Conservation (phyloP, 2,113 vertebrate species). For the Oryzias curvinotus region DNA sequence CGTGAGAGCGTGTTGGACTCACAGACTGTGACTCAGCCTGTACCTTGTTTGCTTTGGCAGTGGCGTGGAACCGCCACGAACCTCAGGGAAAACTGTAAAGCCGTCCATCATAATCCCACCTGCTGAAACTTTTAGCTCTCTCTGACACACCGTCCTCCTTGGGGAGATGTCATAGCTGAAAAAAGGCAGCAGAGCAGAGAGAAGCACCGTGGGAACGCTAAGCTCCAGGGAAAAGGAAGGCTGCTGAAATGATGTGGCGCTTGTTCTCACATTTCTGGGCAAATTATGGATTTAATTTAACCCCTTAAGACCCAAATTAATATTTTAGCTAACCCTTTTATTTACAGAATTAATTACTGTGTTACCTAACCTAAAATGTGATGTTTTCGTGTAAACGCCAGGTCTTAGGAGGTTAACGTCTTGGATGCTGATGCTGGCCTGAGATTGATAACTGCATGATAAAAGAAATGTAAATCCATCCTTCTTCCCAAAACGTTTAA, state of each 20-base stretch:
- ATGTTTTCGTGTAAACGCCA: too few relatives aligned
- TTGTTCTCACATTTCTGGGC: background rate
- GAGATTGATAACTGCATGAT: too few relatives aligned
- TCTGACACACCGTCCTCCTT: background rate
- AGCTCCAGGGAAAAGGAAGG: background rate
- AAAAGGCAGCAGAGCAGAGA: slow-evolving; percentile 23
- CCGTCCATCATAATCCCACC: background rate
- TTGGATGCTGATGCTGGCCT: too few relatives aligned
- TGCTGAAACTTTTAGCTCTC: slow-evolving; percentile 19
- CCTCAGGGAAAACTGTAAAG: slow-evolving; percentile 9
- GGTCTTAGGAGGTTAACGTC: too few relatives aligned
- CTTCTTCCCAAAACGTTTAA: too few relatives aligned
- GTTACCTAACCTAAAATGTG: too few relatives aligned
- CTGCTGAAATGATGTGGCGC: slow-evolving; percentile 3
- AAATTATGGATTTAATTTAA: too few relatives aligned
- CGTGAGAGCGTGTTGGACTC: slow-evolving; percentile 12
- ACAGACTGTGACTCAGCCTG: slow-evolving; percentile 22
- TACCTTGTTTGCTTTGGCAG: slow-evolving; percentile 39
- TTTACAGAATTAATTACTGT: too few relatives aligned
- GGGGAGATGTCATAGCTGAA: slow-evolving; percentile 26
- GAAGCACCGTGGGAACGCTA: slow-evolving; percentile 18
- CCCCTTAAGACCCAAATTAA: too few relatives aligned
- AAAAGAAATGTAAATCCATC: too few relatives aligned
- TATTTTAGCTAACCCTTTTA: too few relatives aligned
- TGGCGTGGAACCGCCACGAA: slow-evolving; percentile 25